phyloP scores from a whole-genome alignment of 2,888 invertebrate species.

The Spilosoma lubricipeda region DNA sequence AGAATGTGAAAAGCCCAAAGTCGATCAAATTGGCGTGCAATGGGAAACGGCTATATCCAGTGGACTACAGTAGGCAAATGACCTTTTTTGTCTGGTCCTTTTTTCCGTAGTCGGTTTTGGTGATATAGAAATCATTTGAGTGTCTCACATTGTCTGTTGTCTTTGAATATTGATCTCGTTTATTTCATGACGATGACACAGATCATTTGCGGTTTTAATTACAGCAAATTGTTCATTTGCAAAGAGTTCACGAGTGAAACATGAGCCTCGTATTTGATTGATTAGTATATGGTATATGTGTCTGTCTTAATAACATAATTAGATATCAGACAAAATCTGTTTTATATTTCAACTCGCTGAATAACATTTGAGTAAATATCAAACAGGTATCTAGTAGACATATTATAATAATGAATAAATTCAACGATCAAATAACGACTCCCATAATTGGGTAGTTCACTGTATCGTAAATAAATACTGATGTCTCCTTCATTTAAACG shows the following conservation, averaged over 20 bases:
- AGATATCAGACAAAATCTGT: neutral
- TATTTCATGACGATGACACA: neutral
- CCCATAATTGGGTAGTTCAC: no score
- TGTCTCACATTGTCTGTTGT: neutral
- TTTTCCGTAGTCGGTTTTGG: neutral
- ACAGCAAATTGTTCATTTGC: neutral
- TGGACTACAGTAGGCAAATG: no score
- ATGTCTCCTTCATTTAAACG: no score
- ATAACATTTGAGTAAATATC: neutral
- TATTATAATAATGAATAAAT: neutral
- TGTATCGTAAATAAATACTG: no score
- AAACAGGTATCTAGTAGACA: neutral
- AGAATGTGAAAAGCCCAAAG: no score
- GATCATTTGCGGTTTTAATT: conserved; percentile 10
- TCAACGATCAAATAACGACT: neutral
- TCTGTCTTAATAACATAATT: neutral
- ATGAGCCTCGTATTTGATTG: neutral
- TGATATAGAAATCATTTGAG: conserved; percentile 13
- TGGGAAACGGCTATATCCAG: no score
- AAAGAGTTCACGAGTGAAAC: neutral
- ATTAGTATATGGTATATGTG: neutral
- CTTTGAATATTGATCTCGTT: conserved; percentile 12
- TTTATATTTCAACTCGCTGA: neutral
- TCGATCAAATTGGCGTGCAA: no score
- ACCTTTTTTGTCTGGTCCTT: no score